These are phyloP conservation scores for Sebastes wilsoni DNA, from an alignment of 2,797 vertebrate species.

Conservation along the genomic window DNA sequence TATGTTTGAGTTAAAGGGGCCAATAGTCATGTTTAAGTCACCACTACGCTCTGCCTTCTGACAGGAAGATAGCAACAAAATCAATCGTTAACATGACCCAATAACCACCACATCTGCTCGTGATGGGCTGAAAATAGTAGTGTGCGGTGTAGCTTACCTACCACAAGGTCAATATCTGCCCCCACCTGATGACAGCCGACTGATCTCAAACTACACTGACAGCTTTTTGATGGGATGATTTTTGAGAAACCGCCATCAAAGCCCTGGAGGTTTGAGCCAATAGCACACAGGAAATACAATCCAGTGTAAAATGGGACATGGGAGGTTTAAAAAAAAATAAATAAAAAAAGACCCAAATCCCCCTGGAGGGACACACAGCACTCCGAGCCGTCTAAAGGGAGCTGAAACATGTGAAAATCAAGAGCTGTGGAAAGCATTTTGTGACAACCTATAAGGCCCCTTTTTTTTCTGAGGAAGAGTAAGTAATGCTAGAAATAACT, in stretches of 20 bases:
- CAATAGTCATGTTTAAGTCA: not conserved
- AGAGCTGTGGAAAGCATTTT: slow-evolving; percentile 60
- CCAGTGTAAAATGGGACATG: slow-evolving; percentile 67
- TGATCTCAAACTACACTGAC: slow-evolving; percentile 72
- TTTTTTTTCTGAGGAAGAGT: slow-evolving; percentile 1
- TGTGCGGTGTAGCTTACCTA: slow-evolving; percentile 52
- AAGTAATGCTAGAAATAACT: slow-evolving; percentile 37
- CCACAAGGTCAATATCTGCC: slow-evolving; percentile 75
- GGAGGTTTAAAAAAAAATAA: slow-evolving; percentile 26
- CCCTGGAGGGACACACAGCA: slow-evolving; percentile 16
- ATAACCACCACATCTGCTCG: slow-evolving; percentile 37
- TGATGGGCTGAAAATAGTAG: slow-evolving; percentile 47
- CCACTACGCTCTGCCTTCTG: not conserved
- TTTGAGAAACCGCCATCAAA: slow-evolving; percentile 67
- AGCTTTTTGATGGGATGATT: slow-evolving; percentile 75
- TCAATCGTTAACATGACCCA: slow-evolving; percentile 34
- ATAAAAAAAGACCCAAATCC: slow-evolving; percentile 24
- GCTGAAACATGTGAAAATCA: slow-evolving; percentile 48
- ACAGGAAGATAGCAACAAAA: slow-evolving; percentile 34
- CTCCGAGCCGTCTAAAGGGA: slow-evolving; percentile 37
- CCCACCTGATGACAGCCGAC: slow-evolving; percentile 48
- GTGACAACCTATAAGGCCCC: not conserved
- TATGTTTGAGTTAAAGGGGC: not conserved
- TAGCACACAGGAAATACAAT: slow-evolving; percentile 67
- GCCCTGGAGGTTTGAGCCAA: slow-evolving; percentile 51